Conservation (phyloP, 2,113 vertebrate species). For the Loxodonta africana region DNA sequence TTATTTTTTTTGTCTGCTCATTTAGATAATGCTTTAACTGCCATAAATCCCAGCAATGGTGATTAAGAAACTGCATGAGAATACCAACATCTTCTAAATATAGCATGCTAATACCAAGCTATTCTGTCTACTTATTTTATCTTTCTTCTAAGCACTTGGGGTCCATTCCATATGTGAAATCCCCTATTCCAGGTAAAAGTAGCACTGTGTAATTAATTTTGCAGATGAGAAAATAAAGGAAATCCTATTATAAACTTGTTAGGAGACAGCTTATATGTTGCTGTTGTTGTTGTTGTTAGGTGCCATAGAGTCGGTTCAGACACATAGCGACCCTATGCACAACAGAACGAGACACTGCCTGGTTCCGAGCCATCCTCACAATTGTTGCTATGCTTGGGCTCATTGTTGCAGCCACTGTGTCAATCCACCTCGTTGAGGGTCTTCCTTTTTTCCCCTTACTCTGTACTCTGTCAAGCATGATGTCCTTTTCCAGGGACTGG, state of each 20-base stretch:
- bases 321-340: too few relatives aligned
- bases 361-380: too few relatives aligned
- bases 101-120: not conserved
- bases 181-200: not conserved
- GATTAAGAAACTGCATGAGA: not conserved
- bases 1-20: conserved; percentile 69
- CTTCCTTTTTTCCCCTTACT: too few relatives aligned
- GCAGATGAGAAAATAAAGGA: not conserved
- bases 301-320: too few relatives aligned
- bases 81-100: conserved; percentile 24
- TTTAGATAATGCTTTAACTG: conserved; percentile 74
- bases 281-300: too few relatives aligned
- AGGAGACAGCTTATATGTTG: too few relatives aligned
- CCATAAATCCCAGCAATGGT: conserved; percentile 4
- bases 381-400: too few relatives aligned
- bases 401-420: too few relatives aligned
- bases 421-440: too few relatives aligned
- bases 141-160: not conserved
- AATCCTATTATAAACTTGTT: not conserved
- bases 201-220: not conserved
- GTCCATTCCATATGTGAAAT: not conserved
- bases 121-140: not conserved
- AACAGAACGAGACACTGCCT: too few relatives aligned
- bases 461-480: too few relatives aligned
- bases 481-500: too few relatives aligned